Base-by-base conservation (phyloP, 1,140 invertebrate species). In the Lucilia cuprina region DNA sequence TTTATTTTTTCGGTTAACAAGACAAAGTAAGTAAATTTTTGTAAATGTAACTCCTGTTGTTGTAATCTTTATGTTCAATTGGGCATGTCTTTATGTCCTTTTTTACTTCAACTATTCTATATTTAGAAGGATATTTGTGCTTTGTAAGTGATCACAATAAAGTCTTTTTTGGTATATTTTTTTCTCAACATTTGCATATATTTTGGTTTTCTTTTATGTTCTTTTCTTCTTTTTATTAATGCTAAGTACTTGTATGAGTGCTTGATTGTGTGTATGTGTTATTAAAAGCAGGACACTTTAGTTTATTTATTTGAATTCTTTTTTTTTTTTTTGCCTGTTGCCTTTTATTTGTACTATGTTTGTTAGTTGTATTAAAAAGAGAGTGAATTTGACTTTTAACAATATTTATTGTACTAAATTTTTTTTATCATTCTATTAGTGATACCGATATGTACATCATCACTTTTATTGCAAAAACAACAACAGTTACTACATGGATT, bases 21-120 rank as follows among this genome's bases (percentile, higher is more conserved):
- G 50, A 41, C 21, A 30, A 83, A 19, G 41, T 74, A 47, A 74
- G 19, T 83, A 12, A 47, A 74, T 83, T 83, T 19, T 19, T 21
- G 35, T 83, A 77, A 25, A 74, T 30, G 25, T 70, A 50, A 41
- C 35, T 83, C 49, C 82, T 60, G 34, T 77, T 30, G 25, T 35
- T 49, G 83, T 74, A 83, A 83, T 83, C 74, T 49, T 65, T 70
- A 65, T 70, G 77, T 3, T 82, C 60, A 84, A 74, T 82, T 82
- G 78, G 55, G 21, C 35, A 84, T 84, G 60, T 30, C 77, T 34
- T 74, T n/a, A n/a, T 70, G 65, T 21, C 65, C n/a, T 70, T 70
- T 70, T 70, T 41, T 41, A 0, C n/a, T 60, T 60, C 55, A n/a
- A 60, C 1, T n/a, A 60, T 41, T 41, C 41, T 55, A 55, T 55